phyloP scores from a whole-genome alignment of 2,888 invertebrate species.

The Strigamia crassipes region DNA sequence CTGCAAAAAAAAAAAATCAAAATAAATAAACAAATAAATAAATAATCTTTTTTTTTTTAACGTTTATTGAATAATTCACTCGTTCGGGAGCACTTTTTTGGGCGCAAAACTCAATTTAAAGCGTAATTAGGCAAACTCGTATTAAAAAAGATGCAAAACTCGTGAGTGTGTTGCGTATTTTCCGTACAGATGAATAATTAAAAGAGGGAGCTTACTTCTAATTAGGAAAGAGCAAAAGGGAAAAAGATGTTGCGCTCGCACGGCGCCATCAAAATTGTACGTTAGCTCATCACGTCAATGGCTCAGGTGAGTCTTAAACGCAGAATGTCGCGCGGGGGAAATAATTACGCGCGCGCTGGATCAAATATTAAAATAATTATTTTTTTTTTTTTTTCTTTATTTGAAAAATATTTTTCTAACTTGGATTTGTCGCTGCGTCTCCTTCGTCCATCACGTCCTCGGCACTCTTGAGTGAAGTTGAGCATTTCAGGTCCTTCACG shows the following conservation, averaged over 20 bases:
- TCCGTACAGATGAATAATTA: slow-evolving; percentile 46
- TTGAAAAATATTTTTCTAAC: not conserved
- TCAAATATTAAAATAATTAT: slow-evolving; percentile 22
- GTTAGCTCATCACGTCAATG: slow-evolving; percentile 15
- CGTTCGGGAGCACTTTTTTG: not conserved
- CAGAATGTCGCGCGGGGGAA: slow-evolving; percentile 12
- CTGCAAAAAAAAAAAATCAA: not conserved
- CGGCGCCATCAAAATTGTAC: slow-evolving; percentile 23
- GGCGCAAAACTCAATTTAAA: not conserved
- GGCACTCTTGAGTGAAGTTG: slow-evolving; percentile 52
- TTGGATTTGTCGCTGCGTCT: not conserved
- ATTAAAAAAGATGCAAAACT: slow-evolving; percentile 29
- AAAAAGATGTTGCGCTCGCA: slow-evolving; percentile 3
- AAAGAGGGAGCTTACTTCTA: slow-evolving; percentile 31
- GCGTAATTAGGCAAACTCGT: not conserved
- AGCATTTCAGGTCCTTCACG: slow-evolving; percentile 56
- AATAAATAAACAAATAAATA: not conserved
- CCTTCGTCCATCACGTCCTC: slow-evolving; percentile 54
- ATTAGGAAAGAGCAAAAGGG: slow-evolving; percentile 15
- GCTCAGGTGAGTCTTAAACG: not conserved
- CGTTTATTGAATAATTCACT: not conserved
- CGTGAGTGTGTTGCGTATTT: slow-evolving; percentile 46
- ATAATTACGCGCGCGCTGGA: not conserved
- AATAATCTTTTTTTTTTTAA: no score
- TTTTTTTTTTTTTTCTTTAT: not conserved